Conservation (phyloP, 1,140 invertebrate species). For the Acarapis woodi region DNA sequence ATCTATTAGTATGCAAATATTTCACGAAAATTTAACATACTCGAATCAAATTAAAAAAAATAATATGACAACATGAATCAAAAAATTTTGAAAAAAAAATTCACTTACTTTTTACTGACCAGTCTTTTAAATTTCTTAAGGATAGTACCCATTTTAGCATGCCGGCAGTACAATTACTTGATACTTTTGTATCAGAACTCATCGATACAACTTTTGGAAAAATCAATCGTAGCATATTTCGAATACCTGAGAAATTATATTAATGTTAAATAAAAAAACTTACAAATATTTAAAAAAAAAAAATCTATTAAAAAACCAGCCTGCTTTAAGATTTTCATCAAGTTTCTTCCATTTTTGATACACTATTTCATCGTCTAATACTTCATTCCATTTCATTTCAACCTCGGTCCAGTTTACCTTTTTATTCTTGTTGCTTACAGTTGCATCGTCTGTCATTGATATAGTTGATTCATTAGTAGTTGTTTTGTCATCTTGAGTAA, state of each 20-base stretch:
- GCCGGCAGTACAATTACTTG: constrained; percentile 13
- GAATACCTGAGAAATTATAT: constrained; percentile 4
- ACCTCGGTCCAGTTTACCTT: constrained; percentile 8
- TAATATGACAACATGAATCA: no score
- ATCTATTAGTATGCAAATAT: no score
- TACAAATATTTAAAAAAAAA: background rate
- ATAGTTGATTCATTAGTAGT: background rate
- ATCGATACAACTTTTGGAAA: constrained; percentile 9
- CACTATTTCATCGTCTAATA: constrained; percentile 8
- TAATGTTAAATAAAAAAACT: background rate
- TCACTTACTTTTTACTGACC: constrained; percentile 13
- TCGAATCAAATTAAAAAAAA: no score
- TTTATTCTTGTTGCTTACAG: background rate
- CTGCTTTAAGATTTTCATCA: constrained; percentile 8
- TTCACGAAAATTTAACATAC: no score
- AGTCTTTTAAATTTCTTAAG: constrained; percentile 11
- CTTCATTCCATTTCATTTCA: constrained; percentile 5
- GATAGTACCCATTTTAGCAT: constrained; percentile 13
- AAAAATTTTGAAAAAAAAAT: no score
- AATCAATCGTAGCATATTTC: constrained; percentile 4
- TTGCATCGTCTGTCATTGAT: background rate
- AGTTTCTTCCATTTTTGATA: constrained; percentile 9
- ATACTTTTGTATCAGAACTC: constrained; percentile 13
- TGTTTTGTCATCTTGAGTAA: background rate
- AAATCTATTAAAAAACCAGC: constrained; percentile 2